phyloP scores from a whole-genome alignment of 2,888 invertebrate species.

The Hydraecia micacea region DNA sequence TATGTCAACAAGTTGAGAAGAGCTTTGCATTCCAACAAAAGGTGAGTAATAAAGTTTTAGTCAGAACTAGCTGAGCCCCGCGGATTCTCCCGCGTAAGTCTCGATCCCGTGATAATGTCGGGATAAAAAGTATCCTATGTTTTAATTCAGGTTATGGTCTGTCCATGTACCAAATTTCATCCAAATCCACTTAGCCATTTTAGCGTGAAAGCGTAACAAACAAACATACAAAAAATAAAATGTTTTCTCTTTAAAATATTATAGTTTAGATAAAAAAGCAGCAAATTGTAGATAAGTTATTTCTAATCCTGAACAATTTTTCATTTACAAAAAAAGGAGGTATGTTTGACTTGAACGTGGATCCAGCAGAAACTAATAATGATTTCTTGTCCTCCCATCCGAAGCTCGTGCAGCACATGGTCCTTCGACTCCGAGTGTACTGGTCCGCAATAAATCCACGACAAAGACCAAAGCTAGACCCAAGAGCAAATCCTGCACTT shows the following conservation, averaged over 20 bases:
- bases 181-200: background rate
- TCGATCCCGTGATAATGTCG: background rate
- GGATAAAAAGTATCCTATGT: background rate
- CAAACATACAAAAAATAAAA: background rate
- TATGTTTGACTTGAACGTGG: slow-evolving; percentile 74
- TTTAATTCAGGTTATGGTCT: background rate
- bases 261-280: background rate
- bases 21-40: slow-evolving; percentile 73
- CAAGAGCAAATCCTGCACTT: slow-evolving; percentile 71
- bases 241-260: background rate
- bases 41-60: slow-evolving; percentile 60
- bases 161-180: background rate
- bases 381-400: slow-evolving; percentile 75
- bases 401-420: slow-evolving; percentile 70
- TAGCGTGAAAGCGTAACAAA: background rate
- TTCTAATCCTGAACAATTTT: background rate
- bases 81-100: background rate
- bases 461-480: slow-evolving; percentile 64
- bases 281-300: background rate
- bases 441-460: slow-evolving; percentile 74
- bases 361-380: slow-evolving; percentile 72
- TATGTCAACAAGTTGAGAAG: slow-evolving; percentile 25
- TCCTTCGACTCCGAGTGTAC: slow-evolving; percentile 69
- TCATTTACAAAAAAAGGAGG: slow-evolving; percentile 76
- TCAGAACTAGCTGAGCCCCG: background rate